Evolutionary conservation across 1,140 invertebrate species (phyloP).

Genomic region (Ceratina japonica): DNA sequence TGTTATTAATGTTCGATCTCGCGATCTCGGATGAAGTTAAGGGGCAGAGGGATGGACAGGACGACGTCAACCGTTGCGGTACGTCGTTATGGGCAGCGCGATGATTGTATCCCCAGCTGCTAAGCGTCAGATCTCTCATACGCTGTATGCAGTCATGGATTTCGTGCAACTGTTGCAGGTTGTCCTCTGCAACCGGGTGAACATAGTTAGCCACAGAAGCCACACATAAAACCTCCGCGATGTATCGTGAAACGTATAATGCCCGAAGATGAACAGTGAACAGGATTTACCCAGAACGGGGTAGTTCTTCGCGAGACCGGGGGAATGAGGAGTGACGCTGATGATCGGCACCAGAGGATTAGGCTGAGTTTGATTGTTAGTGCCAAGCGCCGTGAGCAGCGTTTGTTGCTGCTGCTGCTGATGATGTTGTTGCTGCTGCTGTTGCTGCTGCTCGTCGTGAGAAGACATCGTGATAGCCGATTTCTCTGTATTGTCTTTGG

Average conservation of each 20-base stretch:
- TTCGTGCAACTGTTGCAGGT: slow-evolving; percentile 86
- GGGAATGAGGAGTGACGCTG: slow-evolving; percentile 92
- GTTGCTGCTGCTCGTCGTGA: slow-evolving; percentile 64
- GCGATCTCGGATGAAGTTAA: slow-evolving; percentile 59
- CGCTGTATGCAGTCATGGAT: slow-evolving; percentile 88
- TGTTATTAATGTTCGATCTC: slow-evolving; percentile 62
- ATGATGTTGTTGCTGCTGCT: slow-evolving; percentile 63
- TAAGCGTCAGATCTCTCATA: slow-evolving; percentile 84
- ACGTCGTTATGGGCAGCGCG: slow-evolving; percentile 67
- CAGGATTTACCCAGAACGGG: slow-evolving; percentile 80
- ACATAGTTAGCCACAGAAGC: slow-evolving; percentile 43
- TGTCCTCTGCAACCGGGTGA: slow-evolving; percentile 82
- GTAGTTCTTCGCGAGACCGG: slow-evolving; percentile 82
- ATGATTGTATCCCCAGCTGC: slow-evolving; percentile 74
- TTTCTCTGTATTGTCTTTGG: slow-evolving; percentile 73
- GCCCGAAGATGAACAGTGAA: slow-evolving; percentile 14
- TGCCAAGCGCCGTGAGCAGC: slow-evolving; percentile 60
- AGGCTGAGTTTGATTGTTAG: slow-evolving; percentile 68
- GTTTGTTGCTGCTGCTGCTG: slow-evolving; percentile 65
- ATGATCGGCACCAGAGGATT: slow-evolving; percentile 87
- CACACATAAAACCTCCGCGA: slow-evolving; percentile 10
- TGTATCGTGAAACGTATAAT: not conserved
- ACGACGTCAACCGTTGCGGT: slow-evolving; percentile 84
- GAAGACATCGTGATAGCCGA: slow-evolving; percentile 72
- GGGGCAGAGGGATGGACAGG: slow-evolving; percentile 85